phyloP scores from a whole-genome alignment of 1,140 invertebrate species.

The Daktulosphaira vitifoliae region DNA sequence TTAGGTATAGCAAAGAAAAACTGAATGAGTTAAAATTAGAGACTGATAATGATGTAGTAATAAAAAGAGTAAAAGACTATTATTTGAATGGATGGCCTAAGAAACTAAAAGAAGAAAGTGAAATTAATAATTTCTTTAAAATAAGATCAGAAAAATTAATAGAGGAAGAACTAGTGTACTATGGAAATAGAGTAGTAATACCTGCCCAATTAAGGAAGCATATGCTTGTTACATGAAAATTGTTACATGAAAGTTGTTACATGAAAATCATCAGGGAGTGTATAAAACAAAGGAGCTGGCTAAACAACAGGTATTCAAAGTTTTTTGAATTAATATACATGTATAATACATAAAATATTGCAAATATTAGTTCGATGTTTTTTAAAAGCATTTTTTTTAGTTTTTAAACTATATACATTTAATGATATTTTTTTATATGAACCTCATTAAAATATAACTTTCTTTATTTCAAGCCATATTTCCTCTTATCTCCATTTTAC shows the following conservation, averaged over 20 bases:
- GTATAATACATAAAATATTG: too few species aligned
- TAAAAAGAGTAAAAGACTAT: not conserved
- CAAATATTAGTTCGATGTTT: too few species aligned
- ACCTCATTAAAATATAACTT: too few species aligned
- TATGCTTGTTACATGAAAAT: too few species aligned
- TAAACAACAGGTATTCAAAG: too few species aligned
- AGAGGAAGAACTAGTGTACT: not conserved
- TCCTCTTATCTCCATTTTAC: too few species aligned
- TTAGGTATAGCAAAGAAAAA: not conserved
- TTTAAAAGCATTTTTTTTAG: too few species aligned
- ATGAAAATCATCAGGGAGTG: not conserved
- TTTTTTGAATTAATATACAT: too few species aligned
- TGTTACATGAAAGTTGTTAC: not conserved
- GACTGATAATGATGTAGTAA: not conserved
- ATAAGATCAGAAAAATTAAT: not conserved
- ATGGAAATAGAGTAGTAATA: not conserved
- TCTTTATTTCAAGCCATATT: too few species aligned
- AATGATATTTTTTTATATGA: too few species aligned
- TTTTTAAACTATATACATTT: too few species aligned
- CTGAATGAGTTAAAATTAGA: not conserved
- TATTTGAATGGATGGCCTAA: not conserved
- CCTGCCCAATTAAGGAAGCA: not conserved
- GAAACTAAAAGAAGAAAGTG: not conserved
- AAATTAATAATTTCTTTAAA: not conserved
- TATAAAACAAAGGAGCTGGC: not conserved